These are phyloP conservation scores for Drepana falcataria DNA, from an alignment of 2,888 invertebrate species.

Conservation along the genomic window DNA sequence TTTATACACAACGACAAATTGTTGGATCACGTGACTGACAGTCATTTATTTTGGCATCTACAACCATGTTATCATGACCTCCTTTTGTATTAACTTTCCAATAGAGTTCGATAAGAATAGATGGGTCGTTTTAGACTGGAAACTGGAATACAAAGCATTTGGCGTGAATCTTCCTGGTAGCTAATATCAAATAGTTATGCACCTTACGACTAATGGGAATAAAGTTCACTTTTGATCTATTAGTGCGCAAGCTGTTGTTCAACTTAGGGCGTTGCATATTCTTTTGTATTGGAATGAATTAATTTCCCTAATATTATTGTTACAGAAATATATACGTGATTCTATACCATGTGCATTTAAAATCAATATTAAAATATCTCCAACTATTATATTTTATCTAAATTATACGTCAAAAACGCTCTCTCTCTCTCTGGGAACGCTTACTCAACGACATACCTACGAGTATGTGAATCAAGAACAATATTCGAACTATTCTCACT, in stretches of 20 bases:
- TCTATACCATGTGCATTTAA: no score
- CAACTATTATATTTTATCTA: no score
- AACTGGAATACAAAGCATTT: background rate
- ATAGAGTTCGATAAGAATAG: background rate
- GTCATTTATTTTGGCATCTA: slow-evolving; percentile 53
- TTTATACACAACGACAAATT: slow-evolving; percentile 68
- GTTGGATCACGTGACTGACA: slow-evolving; percentile 62
- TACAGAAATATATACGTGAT: background rate
- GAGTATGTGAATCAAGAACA: no score
- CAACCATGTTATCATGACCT: slow-evolving; percentile 15
- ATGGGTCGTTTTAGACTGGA: background rate
- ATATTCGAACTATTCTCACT: no score
- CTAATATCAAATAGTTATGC: background rate
- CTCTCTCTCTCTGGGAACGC: no score
- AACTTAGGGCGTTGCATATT: slow-evolving; percentile 37
- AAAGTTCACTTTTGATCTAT: background rate
- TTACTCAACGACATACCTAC: no score
- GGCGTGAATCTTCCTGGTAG: background rate
- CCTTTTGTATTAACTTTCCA: background rate
- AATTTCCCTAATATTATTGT: slow-evolving; percentile 12
- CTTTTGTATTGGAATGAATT: slow-evolving; percentile 48
- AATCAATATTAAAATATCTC: no score
- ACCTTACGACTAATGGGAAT: background rate
- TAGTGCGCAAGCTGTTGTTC: slow-evolving; percentile 7
- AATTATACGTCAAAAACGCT: no score